These are phyloP conservation scores for Cordilura impudica DNA, from an alignment of 2,888 invertebrate species.

Conservation along the genomic window DNA sequence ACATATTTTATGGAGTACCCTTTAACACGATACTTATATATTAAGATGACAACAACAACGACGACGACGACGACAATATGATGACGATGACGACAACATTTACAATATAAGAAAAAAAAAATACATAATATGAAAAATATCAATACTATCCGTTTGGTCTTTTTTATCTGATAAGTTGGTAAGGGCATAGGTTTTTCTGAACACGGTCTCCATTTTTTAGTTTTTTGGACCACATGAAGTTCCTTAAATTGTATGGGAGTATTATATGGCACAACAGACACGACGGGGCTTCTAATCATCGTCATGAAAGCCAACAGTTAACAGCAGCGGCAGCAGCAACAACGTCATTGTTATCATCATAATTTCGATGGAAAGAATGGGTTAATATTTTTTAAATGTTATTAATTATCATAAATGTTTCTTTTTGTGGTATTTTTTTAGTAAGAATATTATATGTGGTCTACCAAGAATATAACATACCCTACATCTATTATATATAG, in stretches of 20 bases:
- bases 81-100: conserved; percentile 55
- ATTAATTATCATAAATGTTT: conserved; percentile 57
- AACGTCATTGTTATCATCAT: conserved; percentile 38
- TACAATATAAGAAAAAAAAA: neutral
- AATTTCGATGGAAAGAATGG: neutral
- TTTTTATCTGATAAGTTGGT: neutral
- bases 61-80: conserved; percentile 48
- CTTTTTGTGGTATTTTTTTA: conserved; percentile 5
- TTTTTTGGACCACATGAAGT: conserved; percentile 55
- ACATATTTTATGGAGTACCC: conserved; percentile 32
- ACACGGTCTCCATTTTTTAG: neutral
- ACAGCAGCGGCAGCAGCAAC: conserved; percentile 9
- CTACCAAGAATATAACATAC: too few relatives aligned
- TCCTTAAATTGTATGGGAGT: conserved; percentile 58
- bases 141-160: conserved; percentile 24
- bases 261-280: conserved; percentile 57
- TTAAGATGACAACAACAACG: neutral
- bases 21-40: conserved; percentile 45
- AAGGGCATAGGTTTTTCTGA: conserved; percentile 18
- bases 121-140: conserved; percentile 26
- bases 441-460: conserved; percentile 21
- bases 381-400: conserved; percentile 40
- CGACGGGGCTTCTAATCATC: conserved; percentile 62
- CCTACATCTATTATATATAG: too few relatives aligned
- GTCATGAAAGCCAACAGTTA: conserved; percentile 12